Evolutionary conservation across 2,888 invertebrate species (phyloP).

Genomic region (Philopedon plagiatum): DNA sequence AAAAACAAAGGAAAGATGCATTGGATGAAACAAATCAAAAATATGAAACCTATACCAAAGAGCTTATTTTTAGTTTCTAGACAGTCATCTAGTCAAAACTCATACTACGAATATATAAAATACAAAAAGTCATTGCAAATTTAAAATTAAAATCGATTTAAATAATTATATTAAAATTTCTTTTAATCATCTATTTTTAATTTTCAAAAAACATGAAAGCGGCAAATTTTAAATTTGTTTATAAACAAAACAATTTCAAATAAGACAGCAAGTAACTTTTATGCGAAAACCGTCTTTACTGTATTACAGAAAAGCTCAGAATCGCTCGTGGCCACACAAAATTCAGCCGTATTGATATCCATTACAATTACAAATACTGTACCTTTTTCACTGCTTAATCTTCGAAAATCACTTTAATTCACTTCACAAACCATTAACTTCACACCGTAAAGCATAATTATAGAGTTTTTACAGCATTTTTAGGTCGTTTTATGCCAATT

Average conservation of each 20-base stretch:
- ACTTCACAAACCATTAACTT: constrained; percentile 17
- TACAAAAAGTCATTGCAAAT: no score
- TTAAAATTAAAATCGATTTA: not conserved
- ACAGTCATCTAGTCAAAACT: no score
- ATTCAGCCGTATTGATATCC: constrained; percentile 68
- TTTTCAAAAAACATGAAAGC: not conserved
- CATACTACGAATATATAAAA: no score
- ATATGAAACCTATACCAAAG: no score
- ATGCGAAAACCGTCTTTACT: constrained; percentile 68
- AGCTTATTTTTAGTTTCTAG: no score
- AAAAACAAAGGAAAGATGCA: no score
- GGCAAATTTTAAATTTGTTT: constrained; percentile 51
- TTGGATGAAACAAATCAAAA: no score
- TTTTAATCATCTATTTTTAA: not conserved
- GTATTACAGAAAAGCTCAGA: constrained; percentile 66
- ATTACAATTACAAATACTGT: constrained; percentile 61
- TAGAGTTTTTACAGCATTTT: constrained; percentile 8
- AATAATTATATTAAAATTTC: not conserved
- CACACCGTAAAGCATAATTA: not conserved
- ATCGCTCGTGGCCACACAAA: constrained; percentile 67
- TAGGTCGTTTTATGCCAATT: constrained; percentile 18
- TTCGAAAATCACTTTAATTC: constrained; percentile 38
- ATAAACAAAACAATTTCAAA: constrained; percentile 58
- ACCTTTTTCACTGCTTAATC: constrained; percentile 60
- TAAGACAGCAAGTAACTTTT: constrained; percentile 51